A percentile compares a stretch with the other conserved stretches of the same genome.
phyloP scores from a whole-genome alignment of 2,888 invertebrate genomes.

The Heliconius ismenius region DNA sequence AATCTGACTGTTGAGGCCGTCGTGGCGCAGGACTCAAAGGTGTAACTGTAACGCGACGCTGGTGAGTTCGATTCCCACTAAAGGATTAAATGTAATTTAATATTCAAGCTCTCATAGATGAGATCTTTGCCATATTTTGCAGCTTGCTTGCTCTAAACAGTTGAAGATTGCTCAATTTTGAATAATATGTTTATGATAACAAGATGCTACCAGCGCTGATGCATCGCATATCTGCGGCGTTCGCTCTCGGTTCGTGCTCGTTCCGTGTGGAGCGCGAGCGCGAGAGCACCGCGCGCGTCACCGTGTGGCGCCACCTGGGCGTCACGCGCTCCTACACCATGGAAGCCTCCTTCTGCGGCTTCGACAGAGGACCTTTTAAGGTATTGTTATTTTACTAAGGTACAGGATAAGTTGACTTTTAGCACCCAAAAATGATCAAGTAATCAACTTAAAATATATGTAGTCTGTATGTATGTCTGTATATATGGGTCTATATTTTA shows the following conservation, averaged over 20 bases:
- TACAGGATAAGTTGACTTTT: background rate
- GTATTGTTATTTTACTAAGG: constrained; percentile 56
- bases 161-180: background rate
- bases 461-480: background rate
- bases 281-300: constrained; percentile 92
- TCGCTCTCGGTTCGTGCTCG: constrained; percentile 87
- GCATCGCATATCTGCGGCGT: constrained; percentile 86
- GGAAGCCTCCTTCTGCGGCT: constrained; percentile 93
- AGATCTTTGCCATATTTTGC: background rate
- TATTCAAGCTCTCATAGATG: background rate
- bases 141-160: background rate
- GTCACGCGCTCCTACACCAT: constrained; percentile 90
- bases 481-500: background rate
- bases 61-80: no score
- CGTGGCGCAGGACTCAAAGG: no score
- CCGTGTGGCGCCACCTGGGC: constrained; percentile 92
- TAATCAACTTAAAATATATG: background rate
- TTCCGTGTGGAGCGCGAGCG: constrained; percentile 89
- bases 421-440: background rate
- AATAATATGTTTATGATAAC: background rate
- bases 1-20: no score
- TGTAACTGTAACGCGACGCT: no score
- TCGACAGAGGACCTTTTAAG: constrained; percentile 88
- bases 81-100: background rate
- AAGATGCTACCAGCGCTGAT: constrained; percentile 88